A percentile compares a stretch with the other conserved stretches of the same genome.
Evolutionary conservation across 2,797 vertebrate species (phyloP).

Genomic region (Hyperoplus immaculatus): DNA sequence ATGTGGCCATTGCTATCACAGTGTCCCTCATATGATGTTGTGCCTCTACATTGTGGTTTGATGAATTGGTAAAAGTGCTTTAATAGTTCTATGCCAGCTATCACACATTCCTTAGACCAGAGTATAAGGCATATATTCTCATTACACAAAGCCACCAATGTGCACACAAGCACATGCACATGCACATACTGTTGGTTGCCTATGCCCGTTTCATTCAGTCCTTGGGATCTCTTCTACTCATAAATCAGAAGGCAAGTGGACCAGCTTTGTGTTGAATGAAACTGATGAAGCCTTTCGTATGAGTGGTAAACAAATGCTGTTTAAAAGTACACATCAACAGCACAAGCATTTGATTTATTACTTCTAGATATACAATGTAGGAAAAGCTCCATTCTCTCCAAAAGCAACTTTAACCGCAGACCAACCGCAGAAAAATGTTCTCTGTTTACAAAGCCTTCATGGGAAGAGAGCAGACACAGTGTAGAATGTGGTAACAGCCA

Average conservation of each 20-base stretch:
- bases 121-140: neutral
- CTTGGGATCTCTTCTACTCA: neutral
- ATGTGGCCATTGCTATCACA: neutral
- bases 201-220: neutral
- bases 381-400: neutral
- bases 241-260: neutral
- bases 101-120: neutral
- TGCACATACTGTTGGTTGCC: neutral
- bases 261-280: neutral
- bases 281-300: neutral
- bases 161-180: conserved; percentile 11
- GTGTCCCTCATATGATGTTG: neutral
- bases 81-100: neutral
- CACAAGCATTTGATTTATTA: conserved; percentile 8
- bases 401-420: neutral
- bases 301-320: neutral
- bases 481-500: neutral
- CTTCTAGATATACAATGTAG: neutral
- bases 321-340: neutral
- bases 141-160: neutral
- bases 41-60: neutral
- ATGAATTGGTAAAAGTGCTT: neutral
- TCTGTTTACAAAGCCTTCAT: neutral
- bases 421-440: neutral
- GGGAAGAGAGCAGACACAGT: neutral